Evolutionary conservation across 2,888 invertebrate species (phyloP), one percentile per base, ranked within the genome.

Genomic region (Nomada fabriciana): DNA sequence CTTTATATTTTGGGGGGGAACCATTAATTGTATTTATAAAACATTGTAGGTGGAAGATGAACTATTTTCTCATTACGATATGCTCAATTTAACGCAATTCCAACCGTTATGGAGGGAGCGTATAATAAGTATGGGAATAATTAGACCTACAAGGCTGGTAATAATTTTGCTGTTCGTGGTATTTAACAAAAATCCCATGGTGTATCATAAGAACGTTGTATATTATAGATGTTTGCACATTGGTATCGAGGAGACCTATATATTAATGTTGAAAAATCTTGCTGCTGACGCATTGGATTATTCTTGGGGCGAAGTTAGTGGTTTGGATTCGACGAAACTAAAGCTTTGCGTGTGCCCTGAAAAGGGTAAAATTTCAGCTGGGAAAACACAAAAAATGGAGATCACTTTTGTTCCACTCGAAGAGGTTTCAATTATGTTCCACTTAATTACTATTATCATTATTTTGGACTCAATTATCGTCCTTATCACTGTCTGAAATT

Each of bases 211-310:
- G n/a, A 29, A 53, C 13, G 4, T 53, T 47, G 25, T 47, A 10
- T 5, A 3, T 15, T 15, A 60, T 36, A 90, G 89, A 13, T 59
- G 82, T 43, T 36, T 90, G 9, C 93, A 92, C 80, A 86, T 93
- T 2, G 93, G 91, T 47, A 78, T 91, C 15, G 87, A 92, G 10
- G 83, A 85, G 20, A 82, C 85, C 4, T 87, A 91, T 47, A 70
- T 75, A 1, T 84, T 94, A 13, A 89, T 88, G 75, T 80, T 94
- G 23, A 91, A 91, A 65, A 94, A 94, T 86, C 5, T 79, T 4
- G 86, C 89, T 1, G 67, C 75, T 3, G 73, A 86, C 18, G 7
- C 81, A 15, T 29, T 86, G 23, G 71, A 50, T 13, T 91, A 86
- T 42, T 70, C 71, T 18, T 91, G 90, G 91, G 86, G 88, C 4